These are phyloP conservation scores for Megamerina dolium DNA, from an alignment of 2,888 invertebrate species.

Conservation along the genomic window DNA sequence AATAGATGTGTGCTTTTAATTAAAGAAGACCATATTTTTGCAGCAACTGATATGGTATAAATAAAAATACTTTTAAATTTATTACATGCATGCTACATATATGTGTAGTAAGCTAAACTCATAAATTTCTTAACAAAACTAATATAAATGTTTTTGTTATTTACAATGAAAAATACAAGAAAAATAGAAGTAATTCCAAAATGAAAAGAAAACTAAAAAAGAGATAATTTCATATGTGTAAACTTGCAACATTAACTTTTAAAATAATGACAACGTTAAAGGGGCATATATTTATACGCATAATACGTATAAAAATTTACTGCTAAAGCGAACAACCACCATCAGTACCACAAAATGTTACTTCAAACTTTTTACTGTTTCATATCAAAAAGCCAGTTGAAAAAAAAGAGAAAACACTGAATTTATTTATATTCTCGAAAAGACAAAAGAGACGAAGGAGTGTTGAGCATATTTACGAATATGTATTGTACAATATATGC, in stretches of 20 bases:
- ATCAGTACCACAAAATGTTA: constrained; percentile 6
- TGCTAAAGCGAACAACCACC: constrained; percentile 1
- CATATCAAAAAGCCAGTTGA: neutral
- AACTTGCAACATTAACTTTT: constrained; percentile 6
- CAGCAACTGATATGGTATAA: no score
- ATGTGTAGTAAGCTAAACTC: no score
- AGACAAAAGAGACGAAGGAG: neutral
- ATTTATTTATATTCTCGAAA: no score
- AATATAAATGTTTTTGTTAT: no score
- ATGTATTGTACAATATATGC: no score
- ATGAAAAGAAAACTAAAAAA: neutral
- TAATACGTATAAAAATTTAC: constrained; percentile 5
- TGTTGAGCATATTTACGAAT: neutral
- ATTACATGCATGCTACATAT: no score
- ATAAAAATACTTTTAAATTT: no score
- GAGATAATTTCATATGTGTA: neutral
- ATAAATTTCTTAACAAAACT: no score
- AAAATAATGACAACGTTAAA: neutral
- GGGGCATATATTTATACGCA: neutral
- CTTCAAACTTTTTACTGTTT: constrained; percentile 1
- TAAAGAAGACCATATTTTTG: no score
- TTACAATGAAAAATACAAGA: no score
- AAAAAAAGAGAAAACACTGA: neutral
- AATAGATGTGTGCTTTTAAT: no score
- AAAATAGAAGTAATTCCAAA: no score